phyloP scores from a whole-genome alignment of 1,140 invertebrate genomes.

The Lepidostoma basale region DNA sequence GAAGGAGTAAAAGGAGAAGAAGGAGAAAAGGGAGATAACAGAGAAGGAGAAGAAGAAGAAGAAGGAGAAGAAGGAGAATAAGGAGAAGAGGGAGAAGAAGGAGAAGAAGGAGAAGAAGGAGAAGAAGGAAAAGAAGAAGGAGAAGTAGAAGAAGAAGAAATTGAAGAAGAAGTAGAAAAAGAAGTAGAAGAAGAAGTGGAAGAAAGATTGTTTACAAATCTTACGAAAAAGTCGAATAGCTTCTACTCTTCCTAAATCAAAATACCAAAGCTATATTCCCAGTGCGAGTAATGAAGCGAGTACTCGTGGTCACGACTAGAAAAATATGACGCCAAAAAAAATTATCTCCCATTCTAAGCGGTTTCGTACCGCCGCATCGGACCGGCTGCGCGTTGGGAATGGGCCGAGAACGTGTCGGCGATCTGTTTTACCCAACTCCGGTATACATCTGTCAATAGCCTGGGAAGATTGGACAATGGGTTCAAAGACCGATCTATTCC shows the following conservation, averaged over 20 bases:
- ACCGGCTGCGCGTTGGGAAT: background rate
- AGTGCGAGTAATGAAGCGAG: constrained; percentile 17
- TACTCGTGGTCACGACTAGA: constrained; percentile 2
- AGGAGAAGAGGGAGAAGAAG: no score
- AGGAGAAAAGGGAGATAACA: no score
- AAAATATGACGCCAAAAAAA: constrained; percentile 11
- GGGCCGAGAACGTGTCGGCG: constrained; percentile 7
- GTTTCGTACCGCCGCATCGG: background rate
- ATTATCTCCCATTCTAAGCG: constrained; percentile 9
- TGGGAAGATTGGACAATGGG: constrained; percentile 24
- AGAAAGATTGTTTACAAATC: background rate
- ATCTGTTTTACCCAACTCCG: constrained; percentile 6
- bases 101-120: no score
- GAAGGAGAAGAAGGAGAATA: no score
- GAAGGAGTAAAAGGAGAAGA: no score
- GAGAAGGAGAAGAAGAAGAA: no score
- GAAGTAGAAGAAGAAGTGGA: no score
- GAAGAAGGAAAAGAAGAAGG: no score
- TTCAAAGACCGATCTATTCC: constrained; percentile 20
- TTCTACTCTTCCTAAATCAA: background rate
- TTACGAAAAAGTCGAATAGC: background rate
- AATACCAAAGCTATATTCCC: constrained; percentile 18
- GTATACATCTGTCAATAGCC: constrained; percentile 27
- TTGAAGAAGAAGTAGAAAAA: no score
- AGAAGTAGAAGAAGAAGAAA: no score